Evolutionary conservation across 2,797 vertebrate genomes (phyloP).

Genomic region (Periparus ater): DNA sequence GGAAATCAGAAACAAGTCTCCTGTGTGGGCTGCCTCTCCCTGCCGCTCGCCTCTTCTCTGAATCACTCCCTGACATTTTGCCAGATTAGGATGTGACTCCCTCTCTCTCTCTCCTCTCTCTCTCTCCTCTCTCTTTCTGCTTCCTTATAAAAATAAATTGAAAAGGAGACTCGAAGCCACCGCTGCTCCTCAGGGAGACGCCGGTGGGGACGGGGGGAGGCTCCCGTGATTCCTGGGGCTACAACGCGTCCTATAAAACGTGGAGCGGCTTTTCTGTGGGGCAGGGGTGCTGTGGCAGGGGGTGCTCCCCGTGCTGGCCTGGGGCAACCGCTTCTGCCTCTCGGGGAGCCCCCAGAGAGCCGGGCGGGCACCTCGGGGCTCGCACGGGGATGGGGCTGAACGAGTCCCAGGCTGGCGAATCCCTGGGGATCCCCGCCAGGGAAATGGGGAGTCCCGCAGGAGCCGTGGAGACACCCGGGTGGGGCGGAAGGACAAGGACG

Average conservation of each 20-base stretch:
- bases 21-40: conserved; percentile 64
- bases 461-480: neutral
- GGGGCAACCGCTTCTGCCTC: neutral
- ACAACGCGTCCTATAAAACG: accelerated
- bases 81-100: conserved; percentile 47
- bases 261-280: accelerated
- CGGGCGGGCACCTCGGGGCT: neutral
- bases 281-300: neutral
- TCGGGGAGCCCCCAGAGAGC: accelerated
- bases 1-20: conserved; percentile 67
- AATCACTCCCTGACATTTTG: conserved; percentile 73
- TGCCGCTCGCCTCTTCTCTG: conserved; percentile 55
- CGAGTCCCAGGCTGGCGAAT: too few species aligned
- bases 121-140: neutral
- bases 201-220: neutral
- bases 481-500: too few species aligned
- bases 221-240: neutral
- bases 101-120: neutral
- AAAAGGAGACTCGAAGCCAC: conserved; percentile 10
- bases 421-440: neutral
- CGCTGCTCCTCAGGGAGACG: neutral
- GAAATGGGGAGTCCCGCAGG: neutral
- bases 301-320: neutral
- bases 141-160: conserved; percentile 57
- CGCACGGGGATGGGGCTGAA: neutral